Base-by-base conservation (phyloP, 2,797 vertebrate species). In the Calcarius lapponicus region DNA sequence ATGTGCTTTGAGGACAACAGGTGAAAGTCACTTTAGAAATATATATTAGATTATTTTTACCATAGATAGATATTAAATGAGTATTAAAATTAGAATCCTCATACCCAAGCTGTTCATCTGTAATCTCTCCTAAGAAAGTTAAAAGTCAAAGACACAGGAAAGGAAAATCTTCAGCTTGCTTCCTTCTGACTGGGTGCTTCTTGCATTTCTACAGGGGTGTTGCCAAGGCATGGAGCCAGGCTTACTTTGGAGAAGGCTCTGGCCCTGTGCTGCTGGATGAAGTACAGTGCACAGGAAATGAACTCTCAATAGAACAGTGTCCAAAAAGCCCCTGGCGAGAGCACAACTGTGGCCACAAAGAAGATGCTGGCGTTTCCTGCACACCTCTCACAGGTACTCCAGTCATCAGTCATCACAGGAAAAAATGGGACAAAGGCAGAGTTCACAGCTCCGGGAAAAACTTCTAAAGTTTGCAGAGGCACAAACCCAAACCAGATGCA, bases 361-460 rank as follows among this genome's bases (percentile, higher is more conserved):
- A 99, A 96, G 99, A 99, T 61, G 99, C 99, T 28, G 99, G 99
- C 0, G 99, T 99, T 64, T 99, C 99, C 93, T 99, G 99, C 83
- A 98, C 88, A 42, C 98, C 98, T 56, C 98, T 99, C 10, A 98
- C 98, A 98, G 99, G 99, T 99, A 98, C 57, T 29, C 42, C 42
- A 25, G 2, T 73, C 47, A 53, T 15, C 16, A 38, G 1, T 15
- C 62, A 29, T 10, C 48, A 64, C 26, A 17, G 40, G 16, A 50
- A 31, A 84, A 84, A 47, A 5, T 5, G 22, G 34, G 47, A 47
- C 51, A 74, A 91, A 58, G 10, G 24, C 61, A 69, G 48, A 80
- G 32, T 6, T 57, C 54, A 38, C 29, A 62, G 58, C 42, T 88
- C 65, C 69, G 48, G 24, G 70, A 80, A 60, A 22, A 31, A 16